Evolutionary conservation across 2,113 vertebrate species (phyloP).

Genomic region (Prunella himalayana): DNA sequence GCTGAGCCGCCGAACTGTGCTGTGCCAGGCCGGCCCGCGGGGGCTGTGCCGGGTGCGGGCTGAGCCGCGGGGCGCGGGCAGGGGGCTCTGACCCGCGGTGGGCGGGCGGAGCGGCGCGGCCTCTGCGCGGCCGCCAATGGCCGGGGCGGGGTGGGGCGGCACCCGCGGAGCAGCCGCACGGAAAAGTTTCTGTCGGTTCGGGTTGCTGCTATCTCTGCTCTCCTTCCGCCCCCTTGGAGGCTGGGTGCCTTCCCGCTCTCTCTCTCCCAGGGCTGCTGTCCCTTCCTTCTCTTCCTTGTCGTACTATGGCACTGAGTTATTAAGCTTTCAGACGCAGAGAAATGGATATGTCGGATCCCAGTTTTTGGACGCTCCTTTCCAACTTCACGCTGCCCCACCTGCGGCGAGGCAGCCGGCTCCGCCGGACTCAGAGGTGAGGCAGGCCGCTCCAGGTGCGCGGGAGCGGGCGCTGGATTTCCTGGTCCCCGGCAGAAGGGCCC

Average conservation of each 20-base stretch:
- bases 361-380: constrained; percentile 85
- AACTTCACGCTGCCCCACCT: constrained; percentile 90
- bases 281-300: not conserved
- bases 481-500: not conserved
- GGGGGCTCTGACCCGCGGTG: not conserved
- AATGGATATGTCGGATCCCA: constrained; percentile 84
- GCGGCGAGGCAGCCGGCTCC: constrained; percentile 84
- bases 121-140: not conserved
- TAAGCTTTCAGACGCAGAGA: constrained; percentile 50
- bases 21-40: not conserved
- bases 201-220: constrained; percentile 28
- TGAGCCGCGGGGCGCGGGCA: not conserved
- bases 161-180: constrained; percentile 46
- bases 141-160: not conserved
- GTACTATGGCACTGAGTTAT: constrained; percentile 40
- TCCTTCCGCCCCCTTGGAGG: not conserved
- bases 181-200: constrained; percentile 26
- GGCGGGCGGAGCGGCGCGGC: not conserved
- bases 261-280: not conserved
- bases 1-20: not conserved
- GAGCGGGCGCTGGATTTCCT: not conserved
- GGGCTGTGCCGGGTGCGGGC: no score
- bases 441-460: not conserved
- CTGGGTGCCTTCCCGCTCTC: not conserved
- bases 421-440: constrained; percentile 91